Base-by-base conservation (phyloP, 2,797 vertebrate species). In the Myoxocephalus aenaeus region DNA sequence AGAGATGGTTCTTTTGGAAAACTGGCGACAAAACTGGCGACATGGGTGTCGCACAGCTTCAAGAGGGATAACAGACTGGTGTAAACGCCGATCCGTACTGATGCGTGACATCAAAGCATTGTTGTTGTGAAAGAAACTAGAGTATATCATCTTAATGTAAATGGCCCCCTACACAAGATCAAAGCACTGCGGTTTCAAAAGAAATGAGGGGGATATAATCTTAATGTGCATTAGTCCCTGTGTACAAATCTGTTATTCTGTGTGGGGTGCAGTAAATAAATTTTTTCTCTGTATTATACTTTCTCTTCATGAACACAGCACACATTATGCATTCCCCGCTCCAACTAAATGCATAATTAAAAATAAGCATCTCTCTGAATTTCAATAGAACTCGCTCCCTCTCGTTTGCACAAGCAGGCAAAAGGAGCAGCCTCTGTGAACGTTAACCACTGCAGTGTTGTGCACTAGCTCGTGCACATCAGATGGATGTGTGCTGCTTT, bases 331-430 rank as follows among this genome's bases (percentile, higher is more conserved):
- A 87, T 86, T 84, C 75, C 69, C 75, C 81, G 67, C 86, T 79
- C 64, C 61, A 87, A 80, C 77, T 85, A 85, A 89, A 92, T 90
- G 73, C 85, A 87, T 90, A 92, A 92, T 92, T 92, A 86, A 90
- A 86, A 87, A 79, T 70, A 77, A 86, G 76, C 79, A 83, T 89
- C 48, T 85, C 65, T 81, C 75, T 88, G 83, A 65, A 83, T 90
- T 85, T 90, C 75, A 81, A 83, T 76, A 73, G 69, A 46, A 63
- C 69, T 65, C 63, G 61, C 34, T 53, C 71, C 42, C 42, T 71
- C 57, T 75, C 54, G 29, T 77, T 81, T 75, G 65, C 57, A 65
- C 56, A 29, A 51, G 22, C 67, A 61, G 38, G 61, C 56, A 38
- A 40, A 64, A 71, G 15, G 50, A 82, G 74, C 42, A 59, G 69